Evolutionary conservation across 1,140 invertebrate genomes (phyloP), one percentile per base, ranked within the genome.

Genomic region (Colletes latitarsis): DNA sequence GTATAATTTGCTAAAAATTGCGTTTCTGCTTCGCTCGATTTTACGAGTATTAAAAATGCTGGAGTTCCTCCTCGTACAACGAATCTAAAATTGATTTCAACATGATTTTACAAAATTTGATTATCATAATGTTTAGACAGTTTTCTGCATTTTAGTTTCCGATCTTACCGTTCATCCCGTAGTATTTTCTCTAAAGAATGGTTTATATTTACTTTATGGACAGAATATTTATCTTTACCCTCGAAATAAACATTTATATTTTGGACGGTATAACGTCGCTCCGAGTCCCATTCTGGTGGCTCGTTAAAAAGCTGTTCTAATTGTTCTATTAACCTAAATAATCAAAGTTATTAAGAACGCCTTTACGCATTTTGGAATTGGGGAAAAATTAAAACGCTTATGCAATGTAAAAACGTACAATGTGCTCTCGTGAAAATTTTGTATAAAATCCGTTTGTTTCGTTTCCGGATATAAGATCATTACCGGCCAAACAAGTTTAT

Each of bases 401-500:
- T 19, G 41, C 5, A n/a, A 53, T 49, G 71, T 68, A 69, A 77
- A 69, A 70, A 92, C 92, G 93, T 94, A 97, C 95, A 93, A 94
- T n/a, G 93, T 92, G 80, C 95, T 94, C 93, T 98, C 97, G 76
- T 95, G 93, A 85, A 98, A 96, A 81, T 95, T 93, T 90, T 96
- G 94, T 77, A 97, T 94, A 87, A 97, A 96, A 90, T 97, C 96
- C 76, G 95, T 95, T 70, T 95, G 94, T 73, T 94, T 91, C 85
- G 95, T 95, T 93, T 98, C 97, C 6, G 98, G 97, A 93, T 98
- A 98, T 19, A 97, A 92, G 86, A 98, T 96, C 57, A 97, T 92
- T 68, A 97, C 95, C 60, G 98, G 97, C 98, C 96, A 98, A 82
- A 96, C 89, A 76, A 98, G 93, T 83, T 94, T 89, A 87, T 94